Percentiles rank a stretch among this genome's conserved stretches.
Evolutionary conservation across 2,797 vertebrate species (phyloP).

Genomic region (Pseudochirops cupreus): DNA sequence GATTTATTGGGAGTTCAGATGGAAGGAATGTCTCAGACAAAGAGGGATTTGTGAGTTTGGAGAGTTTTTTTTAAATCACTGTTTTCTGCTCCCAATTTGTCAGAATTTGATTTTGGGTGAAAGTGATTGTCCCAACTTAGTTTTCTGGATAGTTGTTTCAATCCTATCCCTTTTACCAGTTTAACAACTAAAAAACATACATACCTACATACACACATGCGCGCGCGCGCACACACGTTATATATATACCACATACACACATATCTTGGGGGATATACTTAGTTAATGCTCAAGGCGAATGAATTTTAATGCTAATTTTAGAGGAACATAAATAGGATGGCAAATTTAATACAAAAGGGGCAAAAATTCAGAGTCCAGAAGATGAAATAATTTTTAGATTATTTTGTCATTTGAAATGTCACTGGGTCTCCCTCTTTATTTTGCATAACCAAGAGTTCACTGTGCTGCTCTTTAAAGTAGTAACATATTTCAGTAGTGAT

Average conservation of each 20-base stretch:
- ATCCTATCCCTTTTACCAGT: background rate
- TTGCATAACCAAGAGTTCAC: constrained; percentile 1
- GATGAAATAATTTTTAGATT: background rate
- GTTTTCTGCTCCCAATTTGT: constrained; percentile 8
- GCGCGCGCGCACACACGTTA: too few species aligned
- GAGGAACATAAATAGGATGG: constrained; percentile 2
- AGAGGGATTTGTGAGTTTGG: constrained; percentile 17
- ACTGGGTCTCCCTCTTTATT: background rate
- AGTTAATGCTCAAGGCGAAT: constrained; percentile 16
- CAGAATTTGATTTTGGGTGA: background rate
- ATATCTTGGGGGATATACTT: background rate
- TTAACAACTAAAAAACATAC: background rate
- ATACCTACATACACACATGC: too few species aligned
- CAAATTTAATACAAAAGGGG: constrained; percentile 26
- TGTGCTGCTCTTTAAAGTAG: background rate
- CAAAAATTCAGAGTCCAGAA: background rate
- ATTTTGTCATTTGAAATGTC: constrained; percentile 15
- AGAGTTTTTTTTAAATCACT: background rate
- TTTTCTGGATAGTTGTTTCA: constrained; percentile 15
- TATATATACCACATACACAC: too few species aligned
- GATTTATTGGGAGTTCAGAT: constrained; percentile 13
- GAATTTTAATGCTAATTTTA: background rate
- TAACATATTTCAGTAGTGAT: constrained; percentile 35
- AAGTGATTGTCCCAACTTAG: background rate
- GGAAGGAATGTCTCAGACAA: background rate